Base-by-base conservation (phyloP, 2,797 vertebrate genomes). In the Gallinago nigripennis region DNA sequence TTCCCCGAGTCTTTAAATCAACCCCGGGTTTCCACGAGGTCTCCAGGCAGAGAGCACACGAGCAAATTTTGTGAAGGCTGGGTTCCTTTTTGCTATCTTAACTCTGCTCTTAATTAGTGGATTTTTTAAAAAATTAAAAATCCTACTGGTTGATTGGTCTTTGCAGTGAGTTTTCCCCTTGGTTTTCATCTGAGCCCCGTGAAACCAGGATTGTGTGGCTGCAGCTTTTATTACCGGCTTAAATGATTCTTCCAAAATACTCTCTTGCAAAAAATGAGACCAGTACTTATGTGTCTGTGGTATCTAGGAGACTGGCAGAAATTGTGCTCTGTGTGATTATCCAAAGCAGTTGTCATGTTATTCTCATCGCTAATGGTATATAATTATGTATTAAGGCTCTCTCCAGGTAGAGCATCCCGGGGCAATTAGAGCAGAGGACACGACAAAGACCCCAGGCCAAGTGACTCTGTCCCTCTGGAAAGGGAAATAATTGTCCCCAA, bases 301-400 rank as follows among this genome's bases (percentile, higher is more conserved):
- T 97, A 94, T 92, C 96, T 73, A 88, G 89, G 96, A 96, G 96
- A 96, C 96, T 93, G 94, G 95, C 93, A 94, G 93, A 75, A 90
- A 45, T 64, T 43, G 80, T 78, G 95, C 92, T 88, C 90, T 13
- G 75, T 1, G 25, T 91, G 94, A 92, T 95, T 95, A 95, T 93
- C 93, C 94, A 58, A 86, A 95, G 93, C 93, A 73, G 91, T 91
- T 96, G 94, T 86, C 90, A 12, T 87, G 92, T 94, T 93, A 82
- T 86, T 96, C 95, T 92, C 92, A 30, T 41, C 24, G 24, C 95
- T 96, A 93, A 96, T 69, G 86, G 87, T 91, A 60, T 86, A 73
- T 96, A 96, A 95, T 88, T 92, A 92, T 16, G 69, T 79, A 92
- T 94, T 96, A 95, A 92, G 95, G 88, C 81, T 82, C 95, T 92